Base-by-base conservation (phyloP, 1,140 invertebrate species). In the Cyphomyrmex costatus region DNA sequence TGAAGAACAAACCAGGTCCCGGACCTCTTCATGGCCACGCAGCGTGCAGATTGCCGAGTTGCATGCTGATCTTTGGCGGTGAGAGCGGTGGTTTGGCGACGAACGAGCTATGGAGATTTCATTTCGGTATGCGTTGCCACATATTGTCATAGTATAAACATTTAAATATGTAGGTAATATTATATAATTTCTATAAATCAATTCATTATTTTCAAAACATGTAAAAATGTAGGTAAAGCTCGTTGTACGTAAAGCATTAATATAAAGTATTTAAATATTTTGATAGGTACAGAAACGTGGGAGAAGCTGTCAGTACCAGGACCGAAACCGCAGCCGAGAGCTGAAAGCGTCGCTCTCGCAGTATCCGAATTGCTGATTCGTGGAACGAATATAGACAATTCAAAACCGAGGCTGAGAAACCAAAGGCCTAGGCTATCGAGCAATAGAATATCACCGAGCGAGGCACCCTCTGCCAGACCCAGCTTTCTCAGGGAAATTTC, bases 41-140 rank as follows among this genome's bases (percentile, higher is more conserved):
- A 46, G 97, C 97, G 1, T 97, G 97, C 86, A 96, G 97, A 92
- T 96, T 98, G 19, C 97, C 97, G 14, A 97, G 97, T 19, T 97
- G 96, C 46, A 97, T 98, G 97, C 96, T 98, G 51, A 95, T 98
- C 19, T 98, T 98, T 94, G 98, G 98, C 1, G 98, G 98, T 0
- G 98, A 98, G 92, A 96, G 96, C 86, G 95, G 96, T 82, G 98
- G 98, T 1, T 95, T 97, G 73, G 95, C 97, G 10, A 96, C 96
- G 21, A 97, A 98, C 93, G 98, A 98, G 90, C 94, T 98, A 1
- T 98, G 98, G 98, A 96, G 97, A 93, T 98, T 98, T 95, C 97
- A 98, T 94, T 98, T 98, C 93, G 97, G 97, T 98, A 96, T 95
- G 94, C 19, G 33, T 42, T 24, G 2, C 8, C 21, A 5, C 12